These are phyloP conservation scores for Perizoma flavofasciatum DNA, from an alignment of 2,888 invertebrate genomes.

Conservation along the genomic window DNA sequence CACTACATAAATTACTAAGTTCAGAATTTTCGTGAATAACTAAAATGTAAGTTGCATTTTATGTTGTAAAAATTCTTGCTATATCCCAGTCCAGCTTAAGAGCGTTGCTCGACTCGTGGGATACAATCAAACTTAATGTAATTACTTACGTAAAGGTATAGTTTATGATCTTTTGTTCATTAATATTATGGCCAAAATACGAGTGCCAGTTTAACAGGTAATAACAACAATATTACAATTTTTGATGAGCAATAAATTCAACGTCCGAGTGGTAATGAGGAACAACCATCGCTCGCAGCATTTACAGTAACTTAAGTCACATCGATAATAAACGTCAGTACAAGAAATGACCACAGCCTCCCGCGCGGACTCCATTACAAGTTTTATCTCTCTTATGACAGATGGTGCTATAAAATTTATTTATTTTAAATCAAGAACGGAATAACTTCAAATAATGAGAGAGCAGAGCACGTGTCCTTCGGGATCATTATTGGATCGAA, in stretches of 20 bases:
- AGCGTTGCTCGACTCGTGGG: too few species aligned
- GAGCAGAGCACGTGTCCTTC: conserved; percentile 74
- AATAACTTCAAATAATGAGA: conserved; percentile 75
- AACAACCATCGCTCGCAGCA: conserved; percentile 57
- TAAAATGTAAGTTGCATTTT: too few species aligned
- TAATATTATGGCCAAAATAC: conserved; percentile 33
- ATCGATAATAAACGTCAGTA: conserved; percentile 75
- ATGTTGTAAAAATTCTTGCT: too few species aligned
- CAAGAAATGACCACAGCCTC: conserved; percentile 49
- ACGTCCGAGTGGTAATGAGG: conserved; percentile 66
- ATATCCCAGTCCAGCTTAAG: too few species aligned
- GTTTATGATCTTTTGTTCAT: conserved; percentile 23
- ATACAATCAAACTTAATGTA: background rate
- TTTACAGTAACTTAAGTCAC: conserved; percentile 69
- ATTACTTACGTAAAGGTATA: background rate
- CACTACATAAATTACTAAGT: background rate
- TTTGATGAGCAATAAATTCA: conserved; percentile 69
- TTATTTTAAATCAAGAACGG: conserved; percentile 75
- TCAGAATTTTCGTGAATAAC: too few species aligned
- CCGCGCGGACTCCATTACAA: conserved; percentile 63
- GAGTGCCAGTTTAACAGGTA: conserved; percentile 37
- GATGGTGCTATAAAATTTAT: conserved; percentile 79
- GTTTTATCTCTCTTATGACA: conserved; percentile 77
- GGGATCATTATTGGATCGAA: conserved; percentile 62
- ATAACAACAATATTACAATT: conserved; percentile 53